phyloP scores from a whole-genome alignment of 2,113 vertebrate genomes.

The Scomber japonicus region DNA sequence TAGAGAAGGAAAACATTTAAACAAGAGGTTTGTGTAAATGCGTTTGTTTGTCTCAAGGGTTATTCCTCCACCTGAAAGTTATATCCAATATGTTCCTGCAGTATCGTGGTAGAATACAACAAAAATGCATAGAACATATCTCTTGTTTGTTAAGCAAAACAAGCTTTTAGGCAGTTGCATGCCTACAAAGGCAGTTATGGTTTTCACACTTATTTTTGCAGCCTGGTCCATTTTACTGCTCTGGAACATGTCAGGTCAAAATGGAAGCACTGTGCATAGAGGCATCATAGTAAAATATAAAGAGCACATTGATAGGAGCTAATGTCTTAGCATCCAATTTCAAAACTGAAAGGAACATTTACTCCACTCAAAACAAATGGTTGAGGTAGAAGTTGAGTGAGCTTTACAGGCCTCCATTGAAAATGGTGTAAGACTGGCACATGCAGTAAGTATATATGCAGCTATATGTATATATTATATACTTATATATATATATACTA shows the following conservation, averaged over 20 bases:
- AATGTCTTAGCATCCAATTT: constrained; percentile 48
- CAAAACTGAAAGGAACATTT: constrained; percentile 43
- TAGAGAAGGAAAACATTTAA: background rate
- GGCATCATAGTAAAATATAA: constrained; percentile 48
- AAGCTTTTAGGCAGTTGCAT: constrained; percentile 52
- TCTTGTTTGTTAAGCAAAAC: constrained; percentile 54
- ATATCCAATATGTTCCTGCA: background rate
- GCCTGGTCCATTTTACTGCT: constrained; percentile 53
- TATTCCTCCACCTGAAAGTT: background rate
- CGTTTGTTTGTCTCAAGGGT: background rate
- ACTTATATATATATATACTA: no score
- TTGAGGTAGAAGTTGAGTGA: constrained; percentile 16
- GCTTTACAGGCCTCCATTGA: background rate
- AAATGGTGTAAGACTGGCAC: background rate
- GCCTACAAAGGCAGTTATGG: constrained; percentile 73
- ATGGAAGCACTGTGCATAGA: constrained; percentile 20
- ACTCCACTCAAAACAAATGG: constrained; percentile 23
- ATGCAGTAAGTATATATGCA: background rate
- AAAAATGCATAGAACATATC: constrained; percentile 61
- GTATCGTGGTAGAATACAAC: background rate
- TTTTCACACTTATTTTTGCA: constrained; percentile 59
- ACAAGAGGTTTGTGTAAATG: background rate
- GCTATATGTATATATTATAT: no score
- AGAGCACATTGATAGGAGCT: constrained; percentile 29
- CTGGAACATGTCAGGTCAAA: constrained; percentile 43